Evolutionary conservation across 2,888 invertebrate genomes (phyloP).

Genomic region (Amphipoea lucens): DNA sequence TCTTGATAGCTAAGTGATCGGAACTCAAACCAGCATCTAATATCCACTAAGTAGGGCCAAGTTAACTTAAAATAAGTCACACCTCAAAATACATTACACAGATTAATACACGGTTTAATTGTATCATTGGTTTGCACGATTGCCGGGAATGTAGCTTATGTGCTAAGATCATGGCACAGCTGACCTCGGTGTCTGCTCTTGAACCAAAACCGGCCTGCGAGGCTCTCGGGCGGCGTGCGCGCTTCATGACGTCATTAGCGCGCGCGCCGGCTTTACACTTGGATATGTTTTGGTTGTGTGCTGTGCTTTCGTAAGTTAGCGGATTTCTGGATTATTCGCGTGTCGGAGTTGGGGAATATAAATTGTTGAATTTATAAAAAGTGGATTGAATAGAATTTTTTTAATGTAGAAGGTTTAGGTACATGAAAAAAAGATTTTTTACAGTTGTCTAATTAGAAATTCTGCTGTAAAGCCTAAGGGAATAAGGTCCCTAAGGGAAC

Average conservation of each 20-base stretch:
- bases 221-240: slow-evolving; percentile 63
- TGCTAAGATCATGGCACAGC: slow-evolving; percentile 64
- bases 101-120: slow-evolving; percentile 22
- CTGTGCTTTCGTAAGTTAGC: slow-evolving; percentile 50
- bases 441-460: not conserved
- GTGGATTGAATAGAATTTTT: not conserved
- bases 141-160: slow-evolving; percentile 59
- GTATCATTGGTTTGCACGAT: slow-evolving; percentile 36
- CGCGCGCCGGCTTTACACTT: slow-evolving; percentile 62
- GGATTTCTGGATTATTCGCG: slow-evolving; percentile 21
- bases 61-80: not conserved
- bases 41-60: slow-evolving; percentile 9
- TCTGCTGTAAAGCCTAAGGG: not conserved
- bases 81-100: not conserved
- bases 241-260: slow-evolving; percentile 74
- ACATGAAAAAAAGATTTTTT: not conserved
- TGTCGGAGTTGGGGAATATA: not conserved
- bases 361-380: not conserved
- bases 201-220: slow-evolving; percentile 82
- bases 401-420: no score
- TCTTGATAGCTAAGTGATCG: not conserved
- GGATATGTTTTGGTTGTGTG: slow-evolving; percentile 57
- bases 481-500: not conserved
- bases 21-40: not conserved
- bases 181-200: slow-evolving; percentile 83